Evolutionary conservation across 2,113 vertebrate species (phyloP).

Genomic region (Thryonomys swinderianus): DNA sequence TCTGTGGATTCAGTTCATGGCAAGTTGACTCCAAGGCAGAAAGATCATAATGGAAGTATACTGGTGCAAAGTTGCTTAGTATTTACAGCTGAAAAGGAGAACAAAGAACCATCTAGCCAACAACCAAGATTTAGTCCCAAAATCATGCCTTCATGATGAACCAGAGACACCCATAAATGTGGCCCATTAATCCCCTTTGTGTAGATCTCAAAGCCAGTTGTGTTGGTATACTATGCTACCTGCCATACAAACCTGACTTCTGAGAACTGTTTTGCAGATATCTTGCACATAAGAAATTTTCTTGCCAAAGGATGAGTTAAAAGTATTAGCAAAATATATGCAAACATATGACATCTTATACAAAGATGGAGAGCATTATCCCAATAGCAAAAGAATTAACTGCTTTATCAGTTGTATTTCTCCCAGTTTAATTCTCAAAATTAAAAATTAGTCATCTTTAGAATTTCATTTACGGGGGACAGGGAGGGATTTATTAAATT

Average conservation of each 20-base stretch:
- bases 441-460: slow-evolving; percentile 53
- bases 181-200: background rate
- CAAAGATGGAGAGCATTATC: background rate
- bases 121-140: background rate
- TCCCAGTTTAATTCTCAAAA: slow-evolving; percentile 18
- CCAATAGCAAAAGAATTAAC: slow-evolving; percentile 10
- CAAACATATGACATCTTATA: background rate
- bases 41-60: background rate
- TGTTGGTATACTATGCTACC: background rate
- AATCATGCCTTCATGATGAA: background rate
- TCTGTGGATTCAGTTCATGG: background rate
- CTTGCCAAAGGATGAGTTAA: background rate
- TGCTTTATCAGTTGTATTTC: background rate
- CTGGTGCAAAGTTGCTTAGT: background rate
- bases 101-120: background rate
- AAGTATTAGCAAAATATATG: background rate
- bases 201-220: background rate
- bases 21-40: background rate
- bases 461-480: background rate
- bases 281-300: background rate
- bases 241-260: background rate
- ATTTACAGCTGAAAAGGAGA: background rate
- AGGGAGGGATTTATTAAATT: too few species aligned
- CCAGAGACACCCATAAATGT: background rate
- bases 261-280: background rate